Evolutionary conservation across 2,888 invertebrate genomes (phyloP), one percentile per base, ranked within the genome.

Genomic region (Caenorhabditis sp.): DNA sequence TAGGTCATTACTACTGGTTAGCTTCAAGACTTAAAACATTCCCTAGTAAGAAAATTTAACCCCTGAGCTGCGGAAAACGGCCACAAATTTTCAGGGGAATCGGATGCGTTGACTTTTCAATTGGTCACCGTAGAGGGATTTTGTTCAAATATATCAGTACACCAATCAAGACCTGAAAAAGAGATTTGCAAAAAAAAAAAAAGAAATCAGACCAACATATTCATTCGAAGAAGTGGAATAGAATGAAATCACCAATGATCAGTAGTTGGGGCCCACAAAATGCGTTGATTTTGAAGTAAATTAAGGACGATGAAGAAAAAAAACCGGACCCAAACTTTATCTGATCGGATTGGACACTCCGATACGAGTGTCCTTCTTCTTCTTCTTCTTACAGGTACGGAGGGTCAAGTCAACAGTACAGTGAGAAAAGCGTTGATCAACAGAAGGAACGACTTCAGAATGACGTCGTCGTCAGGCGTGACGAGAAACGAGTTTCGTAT

Each of bases 391-490:
- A 19, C 16, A 56, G 56, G 56, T 59, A 38, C 56, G 31, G 41
- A n/a, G 64, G 47, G 44, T 63, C 63, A 63, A 44, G 22, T 19
- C 61, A 26, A 47, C 26, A 64, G 64, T 61, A 61, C 61, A 61
- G n/a, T n/a, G n/a, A 56, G 16, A 12, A 58, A 58, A 14, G 12
- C 54, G 24, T 54, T 24, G 54, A 54, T 54, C 54, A 54, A n/a
- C 38, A 38, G 38, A 38, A n/a, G 31, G 41, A 8, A 14, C 35
- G 69, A 56, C 68, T 73, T 38, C 49, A 63, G 26, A 44, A 72
- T 72, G 70, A 70, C 70, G 72, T 72, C 59, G 44, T 58, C 69
- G 41, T 47, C 47, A 44, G 56, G 58, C 70, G 70, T 70, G 54
- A 64, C 64, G 41, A 63, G 63, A 63, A 72, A 59, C 47, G 12